Evolutionary conservation across 2,113 vertebrate species (phyloP), one percentile per base, ranked within the genome.

Genomic region (Dascyllus trimaculatus): DNA sequence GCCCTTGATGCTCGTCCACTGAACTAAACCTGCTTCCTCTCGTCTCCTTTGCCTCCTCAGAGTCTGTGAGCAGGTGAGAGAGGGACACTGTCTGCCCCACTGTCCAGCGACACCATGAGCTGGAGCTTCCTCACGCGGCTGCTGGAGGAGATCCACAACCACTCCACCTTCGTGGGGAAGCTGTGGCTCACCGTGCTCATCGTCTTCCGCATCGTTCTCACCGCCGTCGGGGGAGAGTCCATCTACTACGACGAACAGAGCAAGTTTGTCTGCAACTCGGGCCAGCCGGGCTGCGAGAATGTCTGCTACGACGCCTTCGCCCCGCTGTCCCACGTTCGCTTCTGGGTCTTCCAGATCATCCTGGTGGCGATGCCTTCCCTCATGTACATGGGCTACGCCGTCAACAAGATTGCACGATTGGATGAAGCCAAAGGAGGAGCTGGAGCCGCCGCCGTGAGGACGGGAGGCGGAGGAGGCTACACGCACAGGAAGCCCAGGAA

Each of bases 301-400:
- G 97, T 99, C 64, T 99, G 98, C 91, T 99, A 99, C 1, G 97
- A 99, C 5, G 94, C 97, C 85, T 99, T 99, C 0, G 98, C 98
- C 0, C 98, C 98, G 0, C 95, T 99, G 2, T 99, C 98, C 0
- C 98, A 99, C 0, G 96, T 99, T 35, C 96, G 98, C 51, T 99
- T 99, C 85, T 99, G 98, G 98, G 97, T 99, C 2, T 99, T 99
- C 83, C 98, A 99, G 95, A 98, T 99, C 91, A 99, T 99, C 62
- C 88, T 99, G 5, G 95, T 99, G 24, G 95, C 98, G 2, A 96
- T 98, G 6, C 98, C 98, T 0, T 99, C 98, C 0, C 96, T 99
- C 52, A 96, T 99, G 91, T 99, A 99, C 82, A 93, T 99, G 66
- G 97, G 97, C 81, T 99, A 98, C 0, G 98, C 98, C 2, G 94